A percentile compares a stretch with the other conserved stretches of the same genome.
Conservation (phyloP, 2,888 invertebrate species). For the Erynnis tages region DNA sequence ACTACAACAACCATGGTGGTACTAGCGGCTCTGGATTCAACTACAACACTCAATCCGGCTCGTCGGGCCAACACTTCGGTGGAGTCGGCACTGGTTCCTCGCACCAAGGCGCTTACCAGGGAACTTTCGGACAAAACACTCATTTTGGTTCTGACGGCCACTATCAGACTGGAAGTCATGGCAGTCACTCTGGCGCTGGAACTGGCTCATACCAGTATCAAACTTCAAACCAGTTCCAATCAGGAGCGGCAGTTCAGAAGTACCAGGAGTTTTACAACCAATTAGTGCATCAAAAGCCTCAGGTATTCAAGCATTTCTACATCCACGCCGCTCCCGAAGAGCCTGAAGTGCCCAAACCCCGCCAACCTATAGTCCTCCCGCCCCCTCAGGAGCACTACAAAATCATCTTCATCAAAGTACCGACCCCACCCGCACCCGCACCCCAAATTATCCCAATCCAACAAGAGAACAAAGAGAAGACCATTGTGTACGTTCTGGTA, state of each 20-base stretch:
- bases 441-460: constrained; percentile 85
- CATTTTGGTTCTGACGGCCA: constrained; percentile 29
- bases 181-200: constrained; percentile 29
- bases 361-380: constrained; percentile 81
- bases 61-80: constrained; percentile 34
- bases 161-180: constrained; percentile 29
- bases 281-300: constrained; percentile 87
- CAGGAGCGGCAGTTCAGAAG: constrained; percentile 40
- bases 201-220: constrained; percentile 38
- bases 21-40: constrained; percentile 31
- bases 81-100: constrained; percentile 19
- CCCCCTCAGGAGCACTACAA: constrained; percentile 89
- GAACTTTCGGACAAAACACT: constrained; percentile 30
- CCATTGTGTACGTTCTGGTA: constrained; percentile 88
- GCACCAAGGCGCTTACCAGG: constrained; percentile 31
- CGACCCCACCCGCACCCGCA: constrained; percentile 83
- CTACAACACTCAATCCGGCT: constrained; percentile 38
- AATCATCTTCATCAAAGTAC: constrained; percentile 90
- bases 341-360: constrained; percentile 76
- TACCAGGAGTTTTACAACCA: constrained; percentile 84
- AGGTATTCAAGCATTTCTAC: constrained; percentile 82
- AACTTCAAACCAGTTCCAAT: constrained; percentile 37
- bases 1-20: constrained; percentile 29
- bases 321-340: constrained; percentile 74
- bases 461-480: constrained; percentile 87